Percentiles rank a stretch among this genome's conserved stretches.
Conservation (phyloP, 2,113 vertebrate species). For the Toxostoma redivivum region DNA sequence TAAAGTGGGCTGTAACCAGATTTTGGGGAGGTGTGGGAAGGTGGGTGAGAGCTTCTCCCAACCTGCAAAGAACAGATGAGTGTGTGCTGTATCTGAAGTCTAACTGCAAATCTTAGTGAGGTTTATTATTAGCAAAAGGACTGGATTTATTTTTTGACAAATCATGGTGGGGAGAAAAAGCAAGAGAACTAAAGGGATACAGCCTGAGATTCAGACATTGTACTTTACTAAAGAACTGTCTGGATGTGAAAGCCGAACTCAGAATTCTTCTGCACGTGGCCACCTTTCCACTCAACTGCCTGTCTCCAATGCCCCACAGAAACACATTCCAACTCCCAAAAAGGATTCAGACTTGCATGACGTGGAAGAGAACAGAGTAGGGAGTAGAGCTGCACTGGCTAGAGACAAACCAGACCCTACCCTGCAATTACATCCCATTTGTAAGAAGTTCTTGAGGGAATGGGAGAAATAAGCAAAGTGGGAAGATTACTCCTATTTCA, state of each 20-base stretch:
- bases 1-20: neutral
- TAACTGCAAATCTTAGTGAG: neutral
- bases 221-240: neutral
- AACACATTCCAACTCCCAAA: neutral
- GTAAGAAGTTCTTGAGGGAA: neutral
- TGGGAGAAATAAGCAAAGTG: neutral
- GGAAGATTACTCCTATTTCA: neutral
- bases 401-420: neutral
- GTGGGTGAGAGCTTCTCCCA: conserved; percentile 8
- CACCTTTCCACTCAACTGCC: neutral
- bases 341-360: neutral
- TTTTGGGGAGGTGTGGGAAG: conserved; percentile 22
- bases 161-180: neutral
- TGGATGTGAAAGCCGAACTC: neutral
- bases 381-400: neutral
- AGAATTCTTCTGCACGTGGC: neutral
- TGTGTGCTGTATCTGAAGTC: neutral
- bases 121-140: conserved; percentile 34
- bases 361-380: neutral
- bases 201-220: neutral
- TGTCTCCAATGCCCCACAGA: neutral
- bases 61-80: conserved; percentile 13
- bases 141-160: neutral
- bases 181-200: neutral
- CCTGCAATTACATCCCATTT: neutral